Evolutionary conservation across 2,888 invertebrate species (phyloP).

Genomic region (Hecatera dysodea): DNA sequence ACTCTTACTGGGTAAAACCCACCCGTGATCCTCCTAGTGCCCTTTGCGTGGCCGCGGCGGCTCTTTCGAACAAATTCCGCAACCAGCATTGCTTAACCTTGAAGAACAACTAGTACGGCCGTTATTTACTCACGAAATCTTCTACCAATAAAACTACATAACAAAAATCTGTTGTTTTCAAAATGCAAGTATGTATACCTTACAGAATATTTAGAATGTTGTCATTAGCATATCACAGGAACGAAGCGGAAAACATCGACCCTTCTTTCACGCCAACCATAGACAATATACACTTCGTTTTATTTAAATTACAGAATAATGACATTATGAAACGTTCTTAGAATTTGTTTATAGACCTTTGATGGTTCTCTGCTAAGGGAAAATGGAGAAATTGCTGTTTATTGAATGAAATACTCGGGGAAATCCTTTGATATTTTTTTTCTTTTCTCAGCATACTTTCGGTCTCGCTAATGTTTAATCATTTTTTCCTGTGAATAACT

Average conservation of each 20-base stretch:
- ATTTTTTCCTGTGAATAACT: background rate
- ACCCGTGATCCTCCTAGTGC: too few relatives aligned
- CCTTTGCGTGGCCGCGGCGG: too few relatives aligned
- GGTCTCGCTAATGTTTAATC: background rate
- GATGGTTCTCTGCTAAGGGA: slow-evolving; percentile 26
- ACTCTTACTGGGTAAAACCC: too few relatives aligned
- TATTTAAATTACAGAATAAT: slow-evolving; percentile 34
- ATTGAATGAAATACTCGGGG: slow-evolving; percentile 13
- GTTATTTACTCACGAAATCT: background rate
- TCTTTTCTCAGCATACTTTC: slow-evolving; percentile 4
- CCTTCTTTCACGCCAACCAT: slow-evolving; percentile 24
- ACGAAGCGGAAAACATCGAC: slow-evolving; percentile 64
- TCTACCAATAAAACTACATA: background rate
- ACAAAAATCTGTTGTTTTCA: slow-evolving; percentile 35
- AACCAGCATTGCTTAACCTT: background rate
- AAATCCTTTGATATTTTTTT: slow-evolving; percentile 15
- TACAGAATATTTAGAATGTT: slow-evolving; percentile 37
- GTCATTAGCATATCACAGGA: slow-evolving; percentile 65
- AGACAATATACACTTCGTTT: slow-evolving; percentile 50
- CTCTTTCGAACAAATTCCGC: too few relatives aligned
- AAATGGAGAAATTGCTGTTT: slow-evolving; percentile 11
- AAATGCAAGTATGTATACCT: slow-evolving; percentile 40
- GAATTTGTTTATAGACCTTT: slow-evolving; percentile 46
- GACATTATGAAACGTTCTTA: slow-evolving; percentile 16
- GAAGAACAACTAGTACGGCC: background rate